Evolutionary conservation across 2,888 invertebrate species (phyloP).

Genomic region (Thumatha senex): DNA sequence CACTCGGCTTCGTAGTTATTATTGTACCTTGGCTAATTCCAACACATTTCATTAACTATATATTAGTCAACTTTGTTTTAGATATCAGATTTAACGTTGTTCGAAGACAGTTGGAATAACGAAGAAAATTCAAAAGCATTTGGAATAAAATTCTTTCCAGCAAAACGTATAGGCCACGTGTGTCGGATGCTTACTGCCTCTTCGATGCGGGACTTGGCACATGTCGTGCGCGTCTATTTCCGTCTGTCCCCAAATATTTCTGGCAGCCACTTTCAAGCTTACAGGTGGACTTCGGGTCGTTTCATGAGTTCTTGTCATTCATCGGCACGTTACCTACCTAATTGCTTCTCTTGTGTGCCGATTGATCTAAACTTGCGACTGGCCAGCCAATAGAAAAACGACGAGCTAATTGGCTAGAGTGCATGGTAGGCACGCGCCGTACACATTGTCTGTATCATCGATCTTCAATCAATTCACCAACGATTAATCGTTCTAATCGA

Average conservation of each 20-base stretch:
- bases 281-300: constrained; percentile 64
- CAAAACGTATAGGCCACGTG: constrained; percentile 63
- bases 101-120: no score
- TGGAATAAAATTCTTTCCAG: constrained; percentile 31
- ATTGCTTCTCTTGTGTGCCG: constrained; percentile 76
- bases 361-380: constrained; percentile 66
- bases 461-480: constrained; percentile 64
- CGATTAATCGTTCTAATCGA: constrained; percentile 74
- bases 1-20: no score
- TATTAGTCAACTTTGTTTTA: no score
- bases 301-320: constrained; percentile 74
- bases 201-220: constrained; percentile 73
- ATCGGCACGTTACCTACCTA: constrained; percentile 77
- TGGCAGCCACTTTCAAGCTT: constrained; percentile 73
- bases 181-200: constrained; percentile 55
- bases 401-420: constrained; percentile 56
- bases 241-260: constrained; percentile 77
- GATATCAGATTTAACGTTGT: no score
- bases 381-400: constrained; percentile 69
- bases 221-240: constrained; percentile 71
- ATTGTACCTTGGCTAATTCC: no score
- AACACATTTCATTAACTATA: no score
- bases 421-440: constrained; percentile 55
- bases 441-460: constrained; percentile 62
- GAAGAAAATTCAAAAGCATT: background rate